Evolutionary conservation across 2,113 vertebrate genomes (phyloP).

Genomic region (Heterochromis multidens): DNA sequence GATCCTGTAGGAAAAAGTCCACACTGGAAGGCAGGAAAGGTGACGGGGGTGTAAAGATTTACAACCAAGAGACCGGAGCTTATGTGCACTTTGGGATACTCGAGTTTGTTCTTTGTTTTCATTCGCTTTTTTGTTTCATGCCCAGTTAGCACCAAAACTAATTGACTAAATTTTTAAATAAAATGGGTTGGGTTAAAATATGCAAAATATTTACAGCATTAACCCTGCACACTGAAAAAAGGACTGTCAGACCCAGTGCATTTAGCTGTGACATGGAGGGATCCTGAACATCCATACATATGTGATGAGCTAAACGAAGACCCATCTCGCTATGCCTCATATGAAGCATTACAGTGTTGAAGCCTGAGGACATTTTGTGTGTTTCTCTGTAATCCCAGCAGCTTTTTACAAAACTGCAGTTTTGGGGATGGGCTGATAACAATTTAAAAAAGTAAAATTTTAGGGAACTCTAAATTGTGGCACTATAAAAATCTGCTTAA

Average conservation of each 20-base stretch:
- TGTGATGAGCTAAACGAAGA: too few species aligned
- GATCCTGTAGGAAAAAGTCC: neutral
- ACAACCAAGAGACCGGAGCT: neutral
- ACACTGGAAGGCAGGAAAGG: neutral
- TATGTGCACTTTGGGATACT: neutral
- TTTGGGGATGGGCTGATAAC: neutral
- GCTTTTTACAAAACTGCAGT: neutral
- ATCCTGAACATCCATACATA: too few species aligned
- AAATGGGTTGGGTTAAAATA: too few species aligned
- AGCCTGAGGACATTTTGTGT: neutral
- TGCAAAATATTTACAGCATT: too few species aligned
- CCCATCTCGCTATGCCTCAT: neutral
- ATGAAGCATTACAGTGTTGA: rapidly evolving
- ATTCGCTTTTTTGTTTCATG: too few species aligned
- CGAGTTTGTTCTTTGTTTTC: neutral
- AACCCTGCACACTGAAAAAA: too few species aligned
- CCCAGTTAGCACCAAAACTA: too few species aligned
- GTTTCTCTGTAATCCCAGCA: neutral
- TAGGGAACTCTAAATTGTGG: neutral
- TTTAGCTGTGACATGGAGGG: too few species aligned
- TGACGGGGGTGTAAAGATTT: neutral
- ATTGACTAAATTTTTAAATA: too few species aligned
- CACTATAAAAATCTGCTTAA: rapidly evolving
- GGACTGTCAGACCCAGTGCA: too few species aligned
- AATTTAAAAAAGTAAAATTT: neutral